Evolutionary conservation across 2,888 invertebrate species (phyloP).

Genomic region (Lycia hirtaria): DNA sequence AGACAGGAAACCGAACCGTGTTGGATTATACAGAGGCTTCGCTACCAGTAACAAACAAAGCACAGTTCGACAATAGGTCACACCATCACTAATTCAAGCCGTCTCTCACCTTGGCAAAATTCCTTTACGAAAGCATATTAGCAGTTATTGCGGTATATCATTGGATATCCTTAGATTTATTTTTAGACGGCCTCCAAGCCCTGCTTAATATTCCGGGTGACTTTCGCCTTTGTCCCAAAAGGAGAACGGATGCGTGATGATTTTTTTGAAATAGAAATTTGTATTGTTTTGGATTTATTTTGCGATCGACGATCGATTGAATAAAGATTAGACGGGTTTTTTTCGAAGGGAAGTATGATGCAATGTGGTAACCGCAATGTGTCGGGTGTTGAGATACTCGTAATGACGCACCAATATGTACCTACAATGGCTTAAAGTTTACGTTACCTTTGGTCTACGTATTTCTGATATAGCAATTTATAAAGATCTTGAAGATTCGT

Average conservation of each 20-base stretch:
- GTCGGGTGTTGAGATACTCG: too few species aligned
- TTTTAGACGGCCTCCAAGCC: slow-evolving; percentile 54
- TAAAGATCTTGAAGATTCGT: too few species aligned
- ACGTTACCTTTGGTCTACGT: too few species aligned
- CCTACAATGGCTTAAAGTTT: too few species aligned
- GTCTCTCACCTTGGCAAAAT: slow-evolving; percentile 35
- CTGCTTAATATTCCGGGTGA: slow-evolving; percentile 53
- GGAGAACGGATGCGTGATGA: slow-evolving; percentile 48
- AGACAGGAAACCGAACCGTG: too few species aligned
- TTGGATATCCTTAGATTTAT: slow-evolving; percentile 49
- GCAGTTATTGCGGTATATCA: slow-evolving; percentile 45
- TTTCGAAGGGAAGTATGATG: neutral
- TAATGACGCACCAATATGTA: too few species aligned
- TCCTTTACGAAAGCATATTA: slow-evolving; percentile 44
- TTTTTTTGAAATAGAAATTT: slow-evolving; percentile 50
- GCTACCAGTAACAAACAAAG: too few species aligned
- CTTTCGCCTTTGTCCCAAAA: slow-evolving; percentile 57
- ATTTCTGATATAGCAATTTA: too few species aligned
- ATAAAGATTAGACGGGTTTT: slow-evolving; percentile 20
- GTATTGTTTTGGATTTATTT: slow-evolving; percentile 42
- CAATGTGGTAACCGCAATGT: neutral
- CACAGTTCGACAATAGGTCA: too few species aligned
- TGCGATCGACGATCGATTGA: slow-evolving; percentile 16
- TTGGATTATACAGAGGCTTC: too few species aligned
- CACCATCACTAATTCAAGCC: slow-evolving; percentile 15